A percentile compares a stretch with the other conserved stretches of the same genome.
These are phyloP conservation scores for Nasonovia ribisnigri DNA, from an alignment of 2,888 invertebrate genomes.

Conservation along the genomic window DNA sequence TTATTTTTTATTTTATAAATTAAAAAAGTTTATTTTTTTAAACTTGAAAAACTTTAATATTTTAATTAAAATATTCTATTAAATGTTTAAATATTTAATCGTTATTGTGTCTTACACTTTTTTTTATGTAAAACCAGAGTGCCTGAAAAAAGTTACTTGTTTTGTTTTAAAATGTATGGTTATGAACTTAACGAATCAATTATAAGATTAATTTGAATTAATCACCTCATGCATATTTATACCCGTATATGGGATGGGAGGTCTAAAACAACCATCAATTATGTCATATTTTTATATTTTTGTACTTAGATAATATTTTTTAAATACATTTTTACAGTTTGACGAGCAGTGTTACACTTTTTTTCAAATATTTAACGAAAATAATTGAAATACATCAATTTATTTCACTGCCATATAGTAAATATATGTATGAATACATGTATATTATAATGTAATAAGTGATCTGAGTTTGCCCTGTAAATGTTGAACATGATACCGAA, in stretches of 20 bases:
- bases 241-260: background rate
- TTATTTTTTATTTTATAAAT: background rate
- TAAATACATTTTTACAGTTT: background rate
- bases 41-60: background rate
- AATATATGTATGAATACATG: background rate
- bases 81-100: background rate
- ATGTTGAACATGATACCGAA: slow-evolving; percentile 7
- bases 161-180: background rate
- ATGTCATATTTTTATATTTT: background rate
- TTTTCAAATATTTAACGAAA: background rate
- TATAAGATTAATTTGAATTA: background rate
- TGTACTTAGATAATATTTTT: background rate
- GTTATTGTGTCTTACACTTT: background rate
- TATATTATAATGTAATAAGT: background rate
- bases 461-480: background rate
- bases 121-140: background rate
- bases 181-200: background rate
- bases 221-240: background rate
- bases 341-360: background rate
- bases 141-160: background rate
- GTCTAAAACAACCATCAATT: background rate
- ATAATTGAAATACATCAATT: background rate
- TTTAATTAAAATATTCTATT: background rate
- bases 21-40: slow-evolving; percentile 8
- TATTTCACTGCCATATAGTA: background rate